phyloP scores from a whole-genome alignment of 2,113 vertebrate species.

The Entomyzon cyanotis region DNA sequence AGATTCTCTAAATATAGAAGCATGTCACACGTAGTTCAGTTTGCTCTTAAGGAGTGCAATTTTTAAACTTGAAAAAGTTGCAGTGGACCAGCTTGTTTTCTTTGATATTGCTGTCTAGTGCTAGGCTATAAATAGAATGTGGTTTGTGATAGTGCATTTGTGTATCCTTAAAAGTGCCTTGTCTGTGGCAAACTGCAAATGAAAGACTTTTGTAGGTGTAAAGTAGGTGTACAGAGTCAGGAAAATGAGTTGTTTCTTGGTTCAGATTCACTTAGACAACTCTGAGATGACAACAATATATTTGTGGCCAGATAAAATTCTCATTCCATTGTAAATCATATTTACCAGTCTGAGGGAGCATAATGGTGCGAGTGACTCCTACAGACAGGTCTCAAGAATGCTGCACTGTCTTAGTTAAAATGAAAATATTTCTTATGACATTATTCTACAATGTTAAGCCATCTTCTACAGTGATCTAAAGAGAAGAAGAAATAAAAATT shows the following conservation, averaged over 20 bases:
- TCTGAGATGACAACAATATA: background rate
- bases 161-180: background rate
- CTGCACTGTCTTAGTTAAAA: background rate
- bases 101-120: background rate
- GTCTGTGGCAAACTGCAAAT: background rate
- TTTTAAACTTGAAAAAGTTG: background rate
- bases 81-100: background rate
- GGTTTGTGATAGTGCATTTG: background rate
- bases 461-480: background rate
- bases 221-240: background rate
- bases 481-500: background rate
- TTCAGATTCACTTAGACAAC: background rate
- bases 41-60: background rate
- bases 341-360: background rate
- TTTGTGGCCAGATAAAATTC: background rate
- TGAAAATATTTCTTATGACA: background rate
- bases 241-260: background rate
- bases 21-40: background rate
- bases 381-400: background rate
- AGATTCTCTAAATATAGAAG: background rate
- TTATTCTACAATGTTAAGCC: background rate
- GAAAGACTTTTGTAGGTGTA: background rate
- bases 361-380: background rate
- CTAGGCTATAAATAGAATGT: background rate
- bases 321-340: background rate